Evolutionary conservation across 2,113 vertebrate genomes (phyloP).

Genomic region (Lagenorhynchus albirostris): DNA sequence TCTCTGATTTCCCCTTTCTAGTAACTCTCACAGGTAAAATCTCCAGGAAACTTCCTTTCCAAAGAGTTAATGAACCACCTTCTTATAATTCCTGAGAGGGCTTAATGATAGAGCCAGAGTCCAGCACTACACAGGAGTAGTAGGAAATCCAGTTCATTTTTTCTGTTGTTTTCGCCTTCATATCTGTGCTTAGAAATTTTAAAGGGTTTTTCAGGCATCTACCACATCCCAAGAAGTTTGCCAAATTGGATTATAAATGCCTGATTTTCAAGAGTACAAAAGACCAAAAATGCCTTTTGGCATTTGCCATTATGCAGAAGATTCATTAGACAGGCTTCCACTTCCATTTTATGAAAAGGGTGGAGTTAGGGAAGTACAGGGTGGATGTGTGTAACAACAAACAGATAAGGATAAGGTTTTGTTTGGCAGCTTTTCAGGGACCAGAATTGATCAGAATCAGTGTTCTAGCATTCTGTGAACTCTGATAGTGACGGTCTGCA

Average conservation of each 20-base stretch:
- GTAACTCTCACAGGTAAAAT: neutral
- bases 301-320: neutral
- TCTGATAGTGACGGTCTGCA: neutral
- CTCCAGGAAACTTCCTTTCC: neutral
- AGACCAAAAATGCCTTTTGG: neutral
- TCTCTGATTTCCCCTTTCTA: slow-evolving; percentile 17
- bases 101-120: neutral
- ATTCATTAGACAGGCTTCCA: neutral
- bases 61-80: neutral
- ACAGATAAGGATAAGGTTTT: slow-evolving; percentile 32
- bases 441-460: neutral
- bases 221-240: neutral
- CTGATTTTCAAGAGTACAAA: neutral
- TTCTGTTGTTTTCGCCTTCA: slow-evolving; percentile 41
- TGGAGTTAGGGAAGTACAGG: neutral
- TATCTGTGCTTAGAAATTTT: neutral
- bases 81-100: slow-evolving; percentile 4
- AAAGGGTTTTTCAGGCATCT: neutral
- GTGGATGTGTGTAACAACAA: neutral
- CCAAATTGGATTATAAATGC: slow-evolving; percentile 30
- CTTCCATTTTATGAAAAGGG: slow-evolving; percentile 49
- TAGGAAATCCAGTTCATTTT: neutral
- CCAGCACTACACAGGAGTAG: neutral
- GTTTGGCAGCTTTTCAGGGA: slow-evolving; percentile 35
- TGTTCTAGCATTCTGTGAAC: neutral